These are phyloP conservation scores for Drosophila melanica DNA, from an alignment of 1,140 invertebrate species.

Conservation along the genomic window DNA sequence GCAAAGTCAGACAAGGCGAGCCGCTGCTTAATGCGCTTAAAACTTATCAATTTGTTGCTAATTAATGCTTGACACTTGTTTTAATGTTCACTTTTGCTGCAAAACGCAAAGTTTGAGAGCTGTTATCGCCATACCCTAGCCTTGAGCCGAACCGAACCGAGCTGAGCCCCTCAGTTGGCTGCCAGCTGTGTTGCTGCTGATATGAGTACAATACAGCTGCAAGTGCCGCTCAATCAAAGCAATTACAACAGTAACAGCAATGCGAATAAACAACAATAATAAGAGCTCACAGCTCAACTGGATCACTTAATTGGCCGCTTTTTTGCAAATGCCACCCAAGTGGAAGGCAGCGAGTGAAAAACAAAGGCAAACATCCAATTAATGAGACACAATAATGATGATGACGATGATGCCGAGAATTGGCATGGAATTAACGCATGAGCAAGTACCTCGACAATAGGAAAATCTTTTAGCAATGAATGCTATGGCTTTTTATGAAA, in stretches of 20 bases:
- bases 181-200: conserved; percentile 21
- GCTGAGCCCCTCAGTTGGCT: neutral
- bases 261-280: neutral
- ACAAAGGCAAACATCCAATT: conserved; percentile 55
- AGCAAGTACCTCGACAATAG: neutral
- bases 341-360: conserved; percentile 19
- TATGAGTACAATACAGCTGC: conserved; percentile 5
- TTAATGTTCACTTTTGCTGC: conserved; percentile 18
- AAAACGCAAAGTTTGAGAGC: conserved; percentile 14
- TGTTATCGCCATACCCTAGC: conserved; percentile 6
- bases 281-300: conserved; percentile 22
- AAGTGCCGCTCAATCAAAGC: conserved; percentile 22
- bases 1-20: neutral
- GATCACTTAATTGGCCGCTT: conserved; percentile 43
- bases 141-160: neutral
- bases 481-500: conserved; percentile 9
- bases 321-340: conserved; percentile 53
- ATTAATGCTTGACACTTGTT: conserved; percentile 25
- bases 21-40: neutral
- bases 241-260: conserved; percentile 8
- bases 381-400: conserved; percentile 21
- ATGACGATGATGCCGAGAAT: conserved; percentile 1
- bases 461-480: conserved; percentile 15
- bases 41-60: conserved; percentile 36
- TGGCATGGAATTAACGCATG: conserved; percentile 5